These are phyloP conservation scores for Lepisosteus osseus DNA, from an alignment of 2,113 vertebrate genomes.

Conservation along the genomic window DNA sequence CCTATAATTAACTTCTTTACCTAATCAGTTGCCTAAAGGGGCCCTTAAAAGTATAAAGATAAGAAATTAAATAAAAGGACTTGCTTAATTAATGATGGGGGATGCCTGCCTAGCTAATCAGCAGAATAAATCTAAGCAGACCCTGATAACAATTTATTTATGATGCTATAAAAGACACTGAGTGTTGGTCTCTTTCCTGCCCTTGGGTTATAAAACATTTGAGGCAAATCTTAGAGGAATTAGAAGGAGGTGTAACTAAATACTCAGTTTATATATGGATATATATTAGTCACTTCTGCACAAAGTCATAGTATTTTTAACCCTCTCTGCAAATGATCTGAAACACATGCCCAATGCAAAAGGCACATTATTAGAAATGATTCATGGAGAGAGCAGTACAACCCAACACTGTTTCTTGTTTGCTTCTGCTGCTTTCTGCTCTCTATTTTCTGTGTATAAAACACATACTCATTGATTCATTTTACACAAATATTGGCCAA, in stretches of 20 bases:
- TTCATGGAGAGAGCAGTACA: too few species aligned
- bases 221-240: neutral
- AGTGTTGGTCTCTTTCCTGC: constrained; percentile 44
- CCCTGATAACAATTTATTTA: constrained; percentile 72
- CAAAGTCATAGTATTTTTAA: too few species aligned
- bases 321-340: too few species aligned
- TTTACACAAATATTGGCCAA: neutral
- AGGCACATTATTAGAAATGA: too few species aligned
- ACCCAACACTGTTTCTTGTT: too few species aligned
- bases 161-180: constrained; percentile 56
- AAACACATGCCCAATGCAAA: too few species aligned
- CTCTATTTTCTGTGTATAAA: too few species aligned
- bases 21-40: constrained; percentile 61
- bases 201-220: constrained; percentile 41
- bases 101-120: constrained; percentile 63
- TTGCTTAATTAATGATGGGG: constrained; percentile 63
- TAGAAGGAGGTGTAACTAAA: neutral
- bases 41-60: constrained; percentile 38
- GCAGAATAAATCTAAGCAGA: constrained; percentile 63
- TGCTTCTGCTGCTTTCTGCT: too few species aligned
- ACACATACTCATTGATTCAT: too few species aligned
- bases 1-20: constrained; percentile 62
- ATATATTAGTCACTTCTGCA: too few species aligned
- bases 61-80: constrained; percentile 51
- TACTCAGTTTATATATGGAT: neutral